Evolutionary conservation across 2,888 invertebrate species (phyloP), one percentile per base, ranked within the genome.

Genomic region (Alentia gelatinosa): DNA sequence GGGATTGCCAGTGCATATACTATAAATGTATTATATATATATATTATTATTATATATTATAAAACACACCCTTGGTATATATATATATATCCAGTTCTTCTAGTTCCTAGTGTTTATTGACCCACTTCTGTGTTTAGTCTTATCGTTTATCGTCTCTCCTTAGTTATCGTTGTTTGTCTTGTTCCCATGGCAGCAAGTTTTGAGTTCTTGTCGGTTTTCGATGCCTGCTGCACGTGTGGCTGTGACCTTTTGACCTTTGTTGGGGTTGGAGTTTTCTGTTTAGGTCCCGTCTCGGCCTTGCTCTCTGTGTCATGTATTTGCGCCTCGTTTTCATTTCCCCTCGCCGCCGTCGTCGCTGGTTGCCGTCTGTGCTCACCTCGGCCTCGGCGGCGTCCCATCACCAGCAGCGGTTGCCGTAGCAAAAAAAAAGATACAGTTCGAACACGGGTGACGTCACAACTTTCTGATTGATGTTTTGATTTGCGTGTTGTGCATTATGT

Each of bases 1-100:
- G 86, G 47, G 86, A 86, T 86, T 86, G 86, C 86, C 86, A 86
- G 86, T 86, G 86, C 86, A 86, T 86, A 86, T 86, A 86, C 86
- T 47, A 86, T 86, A 42, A 86, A 86, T 86, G 86, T 86, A 86
- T 86, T 86, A 50, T 47, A 86, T 86, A 84, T 79, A 83, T 86
- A 86, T 86, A 86, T 86, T 47, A 47, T 79, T 33, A 47, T 86
- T 47, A 47, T 86, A 42, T 86, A 79, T 79, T 79, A 79, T 39
- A 39, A 79, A 79, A 47, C 86, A 86, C 86, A 47, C 86, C 86
- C 86, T 86, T 86, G 86, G 86, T 86, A 86, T 86, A 86, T 63
- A 63, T n/a, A n/a, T 63, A 63, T 79, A 79, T 86, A 86, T 86
- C 86, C 86, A 86, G 50, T 42, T 86, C 86, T 86, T 86, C 86